These are phyloP conservation scores for Nephrotoma guestfalica DNA, from an alignment of 2,888 invertebrate genomes.

Conservation along the genomic window DNA sequence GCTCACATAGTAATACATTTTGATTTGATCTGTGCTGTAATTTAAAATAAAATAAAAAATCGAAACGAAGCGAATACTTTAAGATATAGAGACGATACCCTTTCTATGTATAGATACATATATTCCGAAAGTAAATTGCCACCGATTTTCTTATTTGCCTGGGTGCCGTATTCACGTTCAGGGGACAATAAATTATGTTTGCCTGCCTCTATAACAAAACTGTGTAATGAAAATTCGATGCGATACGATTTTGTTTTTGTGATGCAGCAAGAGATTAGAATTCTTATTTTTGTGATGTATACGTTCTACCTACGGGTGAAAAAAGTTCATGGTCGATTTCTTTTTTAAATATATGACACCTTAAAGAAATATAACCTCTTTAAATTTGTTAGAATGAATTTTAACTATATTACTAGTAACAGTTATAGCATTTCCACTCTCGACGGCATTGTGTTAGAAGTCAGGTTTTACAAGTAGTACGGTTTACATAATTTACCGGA, in stretches of 20 bases:
- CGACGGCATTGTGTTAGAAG: too few species aligned
- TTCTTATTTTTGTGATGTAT: not conserved
- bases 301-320: too few species aligned
- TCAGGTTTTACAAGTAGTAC: too few species aligned
- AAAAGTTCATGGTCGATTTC: too few species aligned
- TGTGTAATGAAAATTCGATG: not conserved
- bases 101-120: not conserved
- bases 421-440: too few species aligned
- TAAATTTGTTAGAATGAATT: too few species aligned
- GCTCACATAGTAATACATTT: not conserved
- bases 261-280: not conserved
- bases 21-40: not conserved
- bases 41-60: not conserved
- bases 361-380: too few species aligned
- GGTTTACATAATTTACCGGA: too few species aligned
- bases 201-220: not conserved
- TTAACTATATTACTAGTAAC: too few species aligned
- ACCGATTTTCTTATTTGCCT: not conserved
- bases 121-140: not conserved
- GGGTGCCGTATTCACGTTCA: not conserved
- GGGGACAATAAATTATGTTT: not conserved
- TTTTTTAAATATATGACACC: too few species aligned
- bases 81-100: not conserved
- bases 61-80: not conserved
- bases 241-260: not conserved